Evolutionary conservation across 2,888 invertebrate species (phyloP), one percentile per base, ranked within the genome.

Genomic region (Plemyria rubiginata): DNA sequence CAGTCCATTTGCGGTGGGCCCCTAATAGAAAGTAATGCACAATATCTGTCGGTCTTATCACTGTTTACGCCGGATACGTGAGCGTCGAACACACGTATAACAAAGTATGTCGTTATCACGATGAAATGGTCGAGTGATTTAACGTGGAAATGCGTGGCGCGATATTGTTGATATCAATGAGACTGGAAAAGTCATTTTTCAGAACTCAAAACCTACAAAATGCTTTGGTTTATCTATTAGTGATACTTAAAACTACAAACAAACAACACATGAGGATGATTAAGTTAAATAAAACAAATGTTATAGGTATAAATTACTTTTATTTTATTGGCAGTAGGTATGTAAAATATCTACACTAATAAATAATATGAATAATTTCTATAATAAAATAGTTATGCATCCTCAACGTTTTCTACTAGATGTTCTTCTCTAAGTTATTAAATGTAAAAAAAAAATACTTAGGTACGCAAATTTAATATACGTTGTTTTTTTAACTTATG

Each of bases 1-100:
- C 70, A 76, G 72, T 82, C 83, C 83, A 83, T 85, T 84, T 75
- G 71, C 65, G 62, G 62, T 49, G 51, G 22, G 36, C 46, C 58
- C 52, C 77, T 89, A 88, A 89, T 81, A 80, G 82, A 83, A 87
- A 90, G 78, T 82, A 87, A 89, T 84, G 88, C 78, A 81, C 85
- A 78, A 79, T 84, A 84, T 83, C 80, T 80, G 86, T 88, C 87
- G 67, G 58, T 70, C 80, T 84, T 81, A 88, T 85, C 82, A 83
- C 79, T 79, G 76, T 88, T 89, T 89, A 90, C 85, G 85, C 73
- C 67, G 60, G 67, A 75, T 66, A 87, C 88, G 88, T 88, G 87
- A 71, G 66, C 72, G 75, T 76, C 78, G 73, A 78, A 80, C 74
- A 52, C 48, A 38, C 43, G 28, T 29, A 53, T 50, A 51, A 63